Percentiles rank a stretch among this genome's conserved stretches.
These are phyloP conservation scores for Orussus abietinus DNA, from an alignment of 1,140 invertebrate species.

Conservation along the genomic window DNA sequence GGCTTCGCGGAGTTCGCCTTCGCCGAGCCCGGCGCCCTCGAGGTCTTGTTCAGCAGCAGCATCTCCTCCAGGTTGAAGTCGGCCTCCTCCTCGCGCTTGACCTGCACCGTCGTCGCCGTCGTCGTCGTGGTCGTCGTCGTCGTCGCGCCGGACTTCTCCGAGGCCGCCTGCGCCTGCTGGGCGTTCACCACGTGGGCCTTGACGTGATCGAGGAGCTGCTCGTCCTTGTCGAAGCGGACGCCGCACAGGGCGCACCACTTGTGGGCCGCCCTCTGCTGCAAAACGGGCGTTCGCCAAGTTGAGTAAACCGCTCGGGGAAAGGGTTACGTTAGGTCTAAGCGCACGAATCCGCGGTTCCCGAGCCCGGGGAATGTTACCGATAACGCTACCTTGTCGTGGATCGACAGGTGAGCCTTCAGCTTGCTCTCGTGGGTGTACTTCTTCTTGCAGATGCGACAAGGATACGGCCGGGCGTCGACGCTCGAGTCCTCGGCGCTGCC, in stretches of 20 bases:
- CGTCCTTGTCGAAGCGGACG: slow-evolving; percentile 19
- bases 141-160: slow-evolving; percentile 9
- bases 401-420: slow-evolving; percentile 37
- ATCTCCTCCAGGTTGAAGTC: slow-evolving; percentile 47
- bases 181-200: slow-evolving; percentile 34
- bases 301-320: too few relatives aligned
- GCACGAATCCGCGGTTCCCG: too few relatives aligned
- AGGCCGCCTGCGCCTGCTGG: slow-evolving; percentile 14
- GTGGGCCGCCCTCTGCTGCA: slow-evolving; percentile 23
- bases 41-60: slow-evolving; percentile 36
- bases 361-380: too few relatives aligned
- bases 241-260: slow-evolving; percentile 30
- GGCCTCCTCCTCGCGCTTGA: slow-evolving; percentile 35
- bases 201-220: slow-evolving; percentile 32
- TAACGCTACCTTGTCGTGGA: slow-evolving; percentile 44
- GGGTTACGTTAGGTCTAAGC: too few relatives aligned
- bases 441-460: slow-evolving; percentile 39
- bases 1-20: slow-evolving; percentile 22
- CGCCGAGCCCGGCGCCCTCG: background rate
- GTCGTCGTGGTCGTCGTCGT: too few relatives aligned
- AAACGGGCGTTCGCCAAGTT: too few relatives aligned
- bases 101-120: too few relatives aligned
- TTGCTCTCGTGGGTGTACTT: slow-evolving; percentile 37
- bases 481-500: background rate
- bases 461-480: slow-evolving; percentile 16